Evolutionary conservation across 2,797 vertebrate genomes (phyloP).

Genomic region (Macrochelys suwanniensis): DNA sequence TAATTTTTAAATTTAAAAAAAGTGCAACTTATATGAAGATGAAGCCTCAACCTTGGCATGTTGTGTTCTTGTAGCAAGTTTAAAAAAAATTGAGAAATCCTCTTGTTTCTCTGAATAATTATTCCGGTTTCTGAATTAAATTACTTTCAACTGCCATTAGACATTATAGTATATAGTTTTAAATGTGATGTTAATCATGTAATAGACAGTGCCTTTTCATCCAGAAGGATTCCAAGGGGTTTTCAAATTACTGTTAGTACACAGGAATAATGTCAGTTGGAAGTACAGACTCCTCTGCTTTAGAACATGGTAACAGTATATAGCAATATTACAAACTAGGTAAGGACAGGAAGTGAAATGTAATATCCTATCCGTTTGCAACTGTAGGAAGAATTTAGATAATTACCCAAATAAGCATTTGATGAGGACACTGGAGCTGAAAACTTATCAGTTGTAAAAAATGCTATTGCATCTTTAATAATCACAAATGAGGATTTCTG

Average conservation of each 20-base stretch:
- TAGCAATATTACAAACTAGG: background rate
- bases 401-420: background rate
- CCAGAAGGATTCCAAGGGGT: background rate
- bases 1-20: background rate
- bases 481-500: background rate
- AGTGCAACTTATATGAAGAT: background rate
- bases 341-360: background rate
- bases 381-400: background rate
- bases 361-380: background rate
- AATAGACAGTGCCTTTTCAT: background rate
- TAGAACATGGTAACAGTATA: background rate
- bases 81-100: background rate
- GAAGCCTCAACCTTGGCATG: background rate
- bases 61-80: background rate
- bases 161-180: background rate
- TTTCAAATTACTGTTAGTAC: background rate
- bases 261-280: background rate
- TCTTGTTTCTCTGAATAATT: background rate
- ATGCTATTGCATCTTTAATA: background rate
- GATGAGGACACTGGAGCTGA: fast-evolving
- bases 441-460: background rate
- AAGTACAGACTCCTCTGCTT: background rate
- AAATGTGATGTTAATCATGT: background rate
- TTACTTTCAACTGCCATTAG: background rate
- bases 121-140: background rate